Evolutionary conservation across 2,888 invertebrate genomes (phyloP).

Genomic region (Syrista parreyssii): DNA sequence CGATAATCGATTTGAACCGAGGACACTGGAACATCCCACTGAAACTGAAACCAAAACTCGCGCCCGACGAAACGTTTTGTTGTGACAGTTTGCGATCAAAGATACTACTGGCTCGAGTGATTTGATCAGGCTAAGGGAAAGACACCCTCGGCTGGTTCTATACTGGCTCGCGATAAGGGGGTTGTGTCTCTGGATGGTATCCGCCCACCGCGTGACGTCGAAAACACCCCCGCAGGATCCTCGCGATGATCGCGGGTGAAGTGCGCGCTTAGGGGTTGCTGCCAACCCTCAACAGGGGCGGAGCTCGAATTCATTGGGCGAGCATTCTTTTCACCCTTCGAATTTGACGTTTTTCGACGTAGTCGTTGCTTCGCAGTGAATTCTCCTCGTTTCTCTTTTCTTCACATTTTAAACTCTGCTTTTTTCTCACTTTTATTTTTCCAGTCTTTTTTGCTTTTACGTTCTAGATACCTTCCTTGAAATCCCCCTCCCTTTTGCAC

Average conservation of each 20-base stretch:
- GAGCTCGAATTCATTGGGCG: slow-evolving; percentile 33
- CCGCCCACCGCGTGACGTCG: slow-evolving; percentile 53
- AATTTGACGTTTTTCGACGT: background rate
- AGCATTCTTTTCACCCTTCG: slow-evolving; percentile 5
- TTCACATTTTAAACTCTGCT: background rate
- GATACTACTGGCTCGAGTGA: slow-evolving; percentile 51
- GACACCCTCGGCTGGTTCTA: slow-evolving; percentile 24
- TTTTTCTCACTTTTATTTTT: background rate
- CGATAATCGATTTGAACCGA: background rate
- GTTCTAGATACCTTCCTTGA: background rate
- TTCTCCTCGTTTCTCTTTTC: background rate
- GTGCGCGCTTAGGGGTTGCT: slow-evolving; percentile 29
- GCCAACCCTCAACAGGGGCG: slow-evolving; percentile 47
- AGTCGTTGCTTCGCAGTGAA: background rate
- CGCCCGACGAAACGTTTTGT: slow-evolving; percentile 12
- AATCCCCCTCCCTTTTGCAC: background rate
- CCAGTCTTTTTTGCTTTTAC: background rate
- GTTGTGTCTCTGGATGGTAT: slow-evolving; percentile 49
- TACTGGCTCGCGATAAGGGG: slow-evolving; percentile 31
- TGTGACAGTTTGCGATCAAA: slow-evolving; percentile 39
- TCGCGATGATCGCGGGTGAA: slow-evolving; percentile 16
- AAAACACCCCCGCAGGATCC: slow-evolving; percentile 49
- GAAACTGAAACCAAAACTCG: background rate
- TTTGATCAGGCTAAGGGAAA: slow-evolving; percentile 47
- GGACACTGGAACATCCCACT: background rate